These are phyloP conservation scores for Trichacis sp. DNA, from an alignment of 2,888 invertebrate species.

Conservation along the genomic window DNA sequence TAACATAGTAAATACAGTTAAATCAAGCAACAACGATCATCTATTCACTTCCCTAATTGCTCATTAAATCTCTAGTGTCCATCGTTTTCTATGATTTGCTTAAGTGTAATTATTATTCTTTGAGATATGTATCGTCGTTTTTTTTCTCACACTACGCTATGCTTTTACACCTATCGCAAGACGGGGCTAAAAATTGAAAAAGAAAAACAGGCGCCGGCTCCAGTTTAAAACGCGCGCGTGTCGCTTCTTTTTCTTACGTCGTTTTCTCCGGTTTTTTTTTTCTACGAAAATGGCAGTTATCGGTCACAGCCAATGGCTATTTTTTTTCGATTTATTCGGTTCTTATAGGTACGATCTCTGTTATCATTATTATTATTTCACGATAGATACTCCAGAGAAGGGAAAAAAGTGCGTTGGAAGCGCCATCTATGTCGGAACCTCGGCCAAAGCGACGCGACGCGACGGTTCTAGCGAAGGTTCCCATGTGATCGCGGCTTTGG, in stretches of 20 bases:
- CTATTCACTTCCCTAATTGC: slow-evolving; percentile 51
- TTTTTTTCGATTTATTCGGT: slow-evolving; percentile 50
- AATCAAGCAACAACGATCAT: slow-evolving; percentile 68
- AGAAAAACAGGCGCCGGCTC: slow-evolving; percentile 17
- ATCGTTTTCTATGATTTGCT: slow-evolving; percentile 55
- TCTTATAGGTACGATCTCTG: too few species aligned
- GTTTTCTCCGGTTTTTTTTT: slow-evolving; percentile 47
- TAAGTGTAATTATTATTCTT: slow-evolving; percentile 68
- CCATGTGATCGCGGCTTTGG: slow-evolving; percentile 34
- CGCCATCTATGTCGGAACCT: slow-evolving; percentile 56
- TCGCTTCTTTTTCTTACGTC: slow-evolving; percentile 34
- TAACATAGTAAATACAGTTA: slow-evolving; percentile 68
- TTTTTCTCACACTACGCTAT: slow-evolving; percentile 42
- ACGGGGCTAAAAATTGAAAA: slow-evolving; percentile 1
- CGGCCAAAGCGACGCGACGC: slow-evolving; percentile 67
- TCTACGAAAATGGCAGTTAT: slow-evolving; percentile 69
- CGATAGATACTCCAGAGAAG: slow-evolving; percentile 13
- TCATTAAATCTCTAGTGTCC: slow-evolving; percentile 36
- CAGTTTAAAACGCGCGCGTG: slow-evolving; percentile 21
- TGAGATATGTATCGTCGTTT: slow-evolving; percentile 69
- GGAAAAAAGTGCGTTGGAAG: slow-evolving; percentile 12
- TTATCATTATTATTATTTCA: slow-evolving; percentile 15
- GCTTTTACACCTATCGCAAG: slow-evolving; percentile 17
- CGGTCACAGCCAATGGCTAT: slow-evolving; percentile 70
- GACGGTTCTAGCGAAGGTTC: slow-evolving; percentile 19